These are phyloP conservation scores for Trachemys scripta DNA, from an alignment of 2,113 vertebrate species.

Conservation along the genomic window DNA sequence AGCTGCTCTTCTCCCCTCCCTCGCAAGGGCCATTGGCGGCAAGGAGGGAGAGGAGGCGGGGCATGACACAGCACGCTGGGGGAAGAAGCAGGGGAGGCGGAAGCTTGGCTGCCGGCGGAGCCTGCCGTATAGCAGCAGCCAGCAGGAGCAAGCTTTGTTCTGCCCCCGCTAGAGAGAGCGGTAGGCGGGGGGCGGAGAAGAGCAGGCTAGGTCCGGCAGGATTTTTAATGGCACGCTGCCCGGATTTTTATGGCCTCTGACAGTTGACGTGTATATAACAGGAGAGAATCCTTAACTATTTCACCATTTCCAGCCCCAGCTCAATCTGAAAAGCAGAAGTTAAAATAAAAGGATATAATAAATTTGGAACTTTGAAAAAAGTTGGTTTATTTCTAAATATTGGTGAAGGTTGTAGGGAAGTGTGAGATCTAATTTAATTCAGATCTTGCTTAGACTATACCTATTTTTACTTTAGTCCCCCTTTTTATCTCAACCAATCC, in stretches of 20 bases:
- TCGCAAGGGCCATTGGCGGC: too few relatives aligned
- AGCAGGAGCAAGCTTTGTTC: too few relatives aligned
- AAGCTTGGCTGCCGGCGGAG: too few relatives aligned
- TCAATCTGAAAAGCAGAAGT: background rate
- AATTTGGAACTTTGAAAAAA: background rate
- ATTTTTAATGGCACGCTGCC: too few relatives aligned
- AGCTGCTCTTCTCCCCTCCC: too few relatives aligned
- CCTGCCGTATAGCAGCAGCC: too few relatives aligned
- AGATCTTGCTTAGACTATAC: background rate
- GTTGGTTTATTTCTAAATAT: background rate
- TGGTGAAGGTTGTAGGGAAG: background rate
- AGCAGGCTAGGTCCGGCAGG: too few relatives aligned
- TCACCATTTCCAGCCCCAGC: background rate
- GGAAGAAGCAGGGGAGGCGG: too few relatives aligned
- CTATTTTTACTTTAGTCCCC: background rate
- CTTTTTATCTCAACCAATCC: background rate
- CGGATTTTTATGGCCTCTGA: background rate
- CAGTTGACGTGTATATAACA: background rate
- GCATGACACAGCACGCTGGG: too few relatives aligned
- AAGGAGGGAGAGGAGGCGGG: too few relatives aligned
- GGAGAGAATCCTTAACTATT: background rate
- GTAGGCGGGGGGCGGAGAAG: too few relatives aligned
- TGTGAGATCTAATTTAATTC: background rate
- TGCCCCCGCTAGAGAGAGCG: too few relatives aligned
- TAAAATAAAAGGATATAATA: background rate